A percentile compares a stretch with the other conserved stretches of the same genome.
These are phyloP conservation scores for Gobio occitaniae DNA, from an alignment of 2,797 vertebrate species.

Conservation along the genomic window DNA sequence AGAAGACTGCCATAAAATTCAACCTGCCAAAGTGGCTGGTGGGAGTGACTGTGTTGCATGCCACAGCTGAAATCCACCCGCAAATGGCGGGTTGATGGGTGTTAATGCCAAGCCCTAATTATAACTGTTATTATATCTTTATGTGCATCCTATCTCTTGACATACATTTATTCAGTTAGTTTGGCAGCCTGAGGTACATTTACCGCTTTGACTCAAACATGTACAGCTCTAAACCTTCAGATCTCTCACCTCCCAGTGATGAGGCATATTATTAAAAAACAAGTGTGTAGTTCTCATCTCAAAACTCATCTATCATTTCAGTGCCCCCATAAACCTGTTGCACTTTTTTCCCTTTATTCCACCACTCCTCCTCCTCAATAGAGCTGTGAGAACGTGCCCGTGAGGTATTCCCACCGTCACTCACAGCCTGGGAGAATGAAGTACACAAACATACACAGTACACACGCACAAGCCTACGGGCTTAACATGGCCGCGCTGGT, in stretches of 20 bases:
- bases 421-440: slow-evolving; percentile 46
- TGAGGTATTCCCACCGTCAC: slow-evolving; percentile 62
- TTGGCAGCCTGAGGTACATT: slow-evolving; percentile 7
- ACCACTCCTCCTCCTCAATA: slow-evolving; percentile 27
- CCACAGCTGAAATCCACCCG: too few relatives aligned
- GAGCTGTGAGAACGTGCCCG: slow-evolving; percentile 61
- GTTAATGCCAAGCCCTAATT: too few relatives aligned
- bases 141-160: not conserved
- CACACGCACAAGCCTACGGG: slow-evolving; percentile 29
- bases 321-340: slow-evolving; percentile 42
- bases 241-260: not conserved
- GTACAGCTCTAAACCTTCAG: not conserved
- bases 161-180: not conserved
- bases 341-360: slow-evolving; percentile 32
- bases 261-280: slow-evolving; percentile 10
- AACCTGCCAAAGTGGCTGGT: too few relatives aligned
- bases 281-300: slow-evolving; percentile 15
- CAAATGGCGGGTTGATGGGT: too few relatives aligned
- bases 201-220: not conserved
- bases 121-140: not conserved
- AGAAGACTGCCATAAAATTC: too few relatives aligned
- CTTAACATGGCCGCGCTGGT: slow-evolving; percentile 53
- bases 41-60: too few relatives aligned
- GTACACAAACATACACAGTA: slow-evolving; percentile 41
- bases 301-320: slow-evolving; percentile 32